Evolutionary conservation across 2,888 invertebrate species (phyloP).

Genomic region (Vandiemenella viatica): DNA sequence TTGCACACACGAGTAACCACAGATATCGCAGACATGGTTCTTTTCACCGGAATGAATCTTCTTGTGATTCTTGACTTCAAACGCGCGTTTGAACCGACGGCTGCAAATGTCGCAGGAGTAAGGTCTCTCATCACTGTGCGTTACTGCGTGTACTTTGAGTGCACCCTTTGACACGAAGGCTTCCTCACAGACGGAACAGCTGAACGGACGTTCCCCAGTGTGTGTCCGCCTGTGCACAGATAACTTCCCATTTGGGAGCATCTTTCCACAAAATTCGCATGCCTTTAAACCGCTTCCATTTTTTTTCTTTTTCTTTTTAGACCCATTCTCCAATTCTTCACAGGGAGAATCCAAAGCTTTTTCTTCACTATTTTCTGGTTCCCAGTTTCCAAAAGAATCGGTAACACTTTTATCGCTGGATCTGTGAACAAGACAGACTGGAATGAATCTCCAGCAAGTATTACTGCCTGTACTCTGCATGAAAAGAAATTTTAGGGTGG

Average conservation of each 20-base stretch:
- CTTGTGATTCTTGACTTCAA: slow-evolving; percentile 13
- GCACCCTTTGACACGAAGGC: slow-evolving; percentile 14
- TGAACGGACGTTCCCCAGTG: slow-evolving; percentile 13
- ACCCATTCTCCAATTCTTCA: no score
- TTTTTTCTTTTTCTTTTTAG: no score
- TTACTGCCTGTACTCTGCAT: no score
- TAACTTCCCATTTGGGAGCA: slow-evolving; percentile 11
- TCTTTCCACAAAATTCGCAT: slow-evolving; percentile 14
- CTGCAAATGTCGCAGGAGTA: slow-evolving; percentile 14
- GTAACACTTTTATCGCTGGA: no score
- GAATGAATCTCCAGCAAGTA: no score
- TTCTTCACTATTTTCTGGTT: no score
- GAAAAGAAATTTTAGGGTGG: no score
- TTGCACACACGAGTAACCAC: slow-evolving; percentile 12
- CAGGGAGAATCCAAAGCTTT: no score
- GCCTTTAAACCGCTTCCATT: slow-evolving; percentile 2
- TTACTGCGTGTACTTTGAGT: slow-evolving; percentile 14
- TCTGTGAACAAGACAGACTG: no score
- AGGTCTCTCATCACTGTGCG: slow-evolving; percentile 14
- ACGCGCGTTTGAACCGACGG: slow-evolving; percentile 13
- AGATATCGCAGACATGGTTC: slow-evolving; percentile 13
- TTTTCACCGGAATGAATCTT: slow-evolving; percentile 14
- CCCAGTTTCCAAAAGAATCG: no score
- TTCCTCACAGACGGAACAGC: slow-evolving; percentile 23
- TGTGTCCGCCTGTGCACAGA: slow-evolving; percentile 13